A percentile compares a stretch with the other conserved stretches of the same genome.
These are phyloP conservation scores for Euwallacea similis DNA, from an alignment of 1,140 invertebrate species.

Conservation along the genomic window DNA sequence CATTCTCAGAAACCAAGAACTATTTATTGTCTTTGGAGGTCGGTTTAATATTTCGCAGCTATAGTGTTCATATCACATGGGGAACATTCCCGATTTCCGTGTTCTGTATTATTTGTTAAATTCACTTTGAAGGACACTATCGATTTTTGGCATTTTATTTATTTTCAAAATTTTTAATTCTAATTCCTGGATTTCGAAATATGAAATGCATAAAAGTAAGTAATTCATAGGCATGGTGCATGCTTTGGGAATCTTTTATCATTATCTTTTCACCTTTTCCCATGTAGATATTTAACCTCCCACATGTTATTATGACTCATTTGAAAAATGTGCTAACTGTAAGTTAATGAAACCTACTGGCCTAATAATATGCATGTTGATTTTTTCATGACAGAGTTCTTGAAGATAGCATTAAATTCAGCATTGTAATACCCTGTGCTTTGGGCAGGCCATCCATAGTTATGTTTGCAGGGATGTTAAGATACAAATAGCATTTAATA, in stretches of 20 bases:
- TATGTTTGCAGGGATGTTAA: too few species aligned
- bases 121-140: background rate
- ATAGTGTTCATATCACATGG: too few species aligned
- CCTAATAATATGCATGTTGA: constrained; percentile 5
- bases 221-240: background rate
- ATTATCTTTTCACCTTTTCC: background rate
- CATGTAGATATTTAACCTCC: background rate
- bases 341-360: background rate
- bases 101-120: too few species aligned
- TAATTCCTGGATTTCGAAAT: constrained; percentile 4
- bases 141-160: constrained; percentile 5
- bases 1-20: too few species aligned
- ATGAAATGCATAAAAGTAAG: constrained; percentile 18
- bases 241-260: background rate
- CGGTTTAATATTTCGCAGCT: too few species aligned
- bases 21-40: too few species aligned
- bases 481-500: too few species aligned
- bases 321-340: background rate
- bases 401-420: background rate
- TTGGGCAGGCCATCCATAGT: too few species aligned
- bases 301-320: constrained; percentile 4
- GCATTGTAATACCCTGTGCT: too few species aligned
- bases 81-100: too few species aligned
- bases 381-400: background rate
- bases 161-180: constrained; percentile 1